phyloP scores from a whole-genome alignment of 2,888 invertebrate genomes.

The Gryllus longicercus region DNA sequence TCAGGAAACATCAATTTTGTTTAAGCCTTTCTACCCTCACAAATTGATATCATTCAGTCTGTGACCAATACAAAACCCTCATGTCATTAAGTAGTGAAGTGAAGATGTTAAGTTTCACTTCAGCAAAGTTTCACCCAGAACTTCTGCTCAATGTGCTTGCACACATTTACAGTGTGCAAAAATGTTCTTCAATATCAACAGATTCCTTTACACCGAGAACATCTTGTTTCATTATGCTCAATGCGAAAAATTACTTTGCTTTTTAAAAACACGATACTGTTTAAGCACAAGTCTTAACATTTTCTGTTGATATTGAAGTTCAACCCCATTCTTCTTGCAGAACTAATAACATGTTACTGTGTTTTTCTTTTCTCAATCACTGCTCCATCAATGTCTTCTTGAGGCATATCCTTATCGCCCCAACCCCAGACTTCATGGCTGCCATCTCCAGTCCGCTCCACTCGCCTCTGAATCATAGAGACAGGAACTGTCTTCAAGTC shows the following conservation, averaged over 20 bases:
- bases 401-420: slow-evolving; percentile 36
- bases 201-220: no score
- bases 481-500: slow-evolving; percentile 76
- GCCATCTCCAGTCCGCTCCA: slow-evolving; percentile 71
- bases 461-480: slow-evolving; percentile 65
- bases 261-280: no score
- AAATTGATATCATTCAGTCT: background rate
- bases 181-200: no score
- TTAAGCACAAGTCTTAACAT: background rate
- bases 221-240: no score
- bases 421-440: slow-evolving; percentile 40
- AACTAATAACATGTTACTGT: background rate
- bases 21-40: background rate
- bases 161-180: no score
- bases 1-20: background rate
- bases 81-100: no score
- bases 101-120: no score
- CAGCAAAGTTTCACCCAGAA: no score
- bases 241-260: background rate
- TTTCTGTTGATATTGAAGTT: background rate
- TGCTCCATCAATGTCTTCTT: slow-evolving; percentile 36
- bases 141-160: no score
- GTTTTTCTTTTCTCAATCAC: background rate
- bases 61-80: background rate
- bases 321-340: background rate